phyloP scores from a whole-genome alignment of 2,888 invertebrate species.

The Archips xylosteana region DNA sequence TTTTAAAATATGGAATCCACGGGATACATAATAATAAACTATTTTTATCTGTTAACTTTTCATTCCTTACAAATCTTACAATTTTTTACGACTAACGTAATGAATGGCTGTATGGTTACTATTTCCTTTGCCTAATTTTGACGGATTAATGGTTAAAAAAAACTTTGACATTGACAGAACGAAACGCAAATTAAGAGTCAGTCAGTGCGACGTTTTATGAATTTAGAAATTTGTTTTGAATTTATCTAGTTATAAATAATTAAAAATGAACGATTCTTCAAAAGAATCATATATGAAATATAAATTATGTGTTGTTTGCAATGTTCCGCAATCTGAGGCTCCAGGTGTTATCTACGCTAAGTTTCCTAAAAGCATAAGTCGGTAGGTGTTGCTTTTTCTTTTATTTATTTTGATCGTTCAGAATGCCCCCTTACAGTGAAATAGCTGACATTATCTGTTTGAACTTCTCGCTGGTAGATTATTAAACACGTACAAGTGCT shows the following conservation, averaged over 20 bases:
- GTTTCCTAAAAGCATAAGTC: conserved; percentile 33
- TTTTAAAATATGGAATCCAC: too few species aligned
- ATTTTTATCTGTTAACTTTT: too few species aligned
- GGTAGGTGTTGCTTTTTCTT: conserved; percentile 25
- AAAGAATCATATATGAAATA: conserved; percentile 32
- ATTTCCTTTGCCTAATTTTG: not conserved
- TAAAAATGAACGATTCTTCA: conserved; percentile 15
- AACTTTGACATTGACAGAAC: not conserved
- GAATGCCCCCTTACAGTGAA: not conserved
- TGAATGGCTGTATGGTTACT: not conserved
- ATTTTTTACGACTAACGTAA: too few species aligned
- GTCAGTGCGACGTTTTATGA: not conserved
- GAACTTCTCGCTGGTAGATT: not conserved
- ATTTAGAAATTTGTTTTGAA: conserved; percentile 16
- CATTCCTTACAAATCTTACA: too few species aligned
- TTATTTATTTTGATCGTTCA: conserved; percentile 7
- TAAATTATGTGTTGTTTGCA: conserved; percentile 38
- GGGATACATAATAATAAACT: too few species aligned
- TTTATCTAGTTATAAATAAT: not conserved
- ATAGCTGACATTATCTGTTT: not conserved
- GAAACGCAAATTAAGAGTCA: not conserved
- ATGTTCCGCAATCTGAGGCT: conserved; percentile 31
- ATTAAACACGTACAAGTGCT: not conserved
- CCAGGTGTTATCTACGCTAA: conserved; percentile 36
- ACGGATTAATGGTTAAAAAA: not conserved